A percentile compares a stretch with the other conserved stretches of the same genome.
Conservation (phyloP, 2,888 invertebrate genomes). For the Didymodactylos carnosus region DNA sequence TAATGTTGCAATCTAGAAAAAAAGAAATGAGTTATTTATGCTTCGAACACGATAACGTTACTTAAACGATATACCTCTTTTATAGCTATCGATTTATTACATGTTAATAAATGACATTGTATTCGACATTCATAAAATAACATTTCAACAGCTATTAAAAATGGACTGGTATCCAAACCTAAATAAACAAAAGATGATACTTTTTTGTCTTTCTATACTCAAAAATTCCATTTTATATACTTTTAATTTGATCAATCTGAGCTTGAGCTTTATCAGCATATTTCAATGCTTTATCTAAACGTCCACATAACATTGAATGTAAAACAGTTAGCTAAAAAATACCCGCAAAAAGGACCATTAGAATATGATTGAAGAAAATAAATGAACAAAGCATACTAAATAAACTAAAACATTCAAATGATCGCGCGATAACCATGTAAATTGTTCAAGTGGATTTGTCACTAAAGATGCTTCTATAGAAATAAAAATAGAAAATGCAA, state of each 20-base stretch:
- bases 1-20: neutral
- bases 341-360: neutral
- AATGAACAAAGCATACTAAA: neutral
- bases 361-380: neutral
- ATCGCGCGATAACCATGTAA: neutral
- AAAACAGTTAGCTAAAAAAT: neutral
- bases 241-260: slow-evolving; percentile 1
- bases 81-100: neutral
- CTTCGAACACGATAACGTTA: neutral
- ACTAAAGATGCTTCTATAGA: neutral
- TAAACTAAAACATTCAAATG: slow-evolving; percentile 1
- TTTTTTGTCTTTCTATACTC: too few relatives aligned
- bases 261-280: slow-evolving; percentile 1
- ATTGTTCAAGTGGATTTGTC: neutral
- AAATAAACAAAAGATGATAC: too few relatives aligned
- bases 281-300: neutral
- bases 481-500: neutral
- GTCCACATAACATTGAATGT: neutral
- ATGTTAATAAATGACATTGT: neutral
- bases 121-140: neutral
- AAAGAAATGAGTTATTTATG: too few relatives aligned
- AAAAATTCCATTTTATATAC: too few relatives aligned
- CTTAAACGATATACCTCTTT: neutral
- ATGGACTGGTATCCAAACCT: neutral
- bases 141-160: neutral